Base-by-base conservation (phyloP, 2,888 invertebrate species). In the Flexamia atlantica region DNA sequence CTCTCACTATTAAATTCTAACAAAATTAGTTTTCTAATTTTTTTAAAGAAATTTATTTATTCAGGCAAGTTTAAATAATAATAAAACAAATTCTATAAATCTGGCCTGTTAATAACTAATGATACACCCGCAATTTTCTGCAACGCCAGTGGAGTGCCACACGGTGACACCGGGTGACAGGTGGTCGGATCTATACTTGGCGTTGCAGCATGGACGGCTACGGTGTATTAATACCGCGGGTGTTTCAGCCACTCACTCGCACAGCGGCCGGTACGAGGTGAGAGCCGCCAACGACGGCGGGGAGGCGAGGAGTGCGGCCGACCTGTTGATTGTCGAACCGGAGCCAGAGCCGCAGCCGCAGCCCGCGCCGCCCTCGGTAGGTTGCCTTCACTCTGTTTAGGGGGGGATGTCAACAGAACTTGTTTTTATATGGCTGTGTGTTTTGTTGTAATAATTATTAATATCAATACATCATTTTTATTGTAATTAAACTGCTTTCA, bases 251-350 rank as follows among this genome's bases (percentile, higher is more conserved):
- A 92, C 92, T 87, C 90, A 92, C 36, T 90, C 92, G 85, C 95
- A 97, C 90, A 93, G 94, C 83, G 97, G 96, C 79, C 94, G 95
- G 88, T 96, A 95, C 88, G 95, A 94, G 93, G 95, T 95, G 17
- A 92, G 92, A 86, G 96, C 95, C 12, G 92, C 92, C 0, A 96
- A 96, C 89, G 92, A 93, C 80, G 95, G 94, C 23, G 96, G 96
- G n/a, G 95, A 95, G 90, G 95, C 95, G n/a, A 94, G 94, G 89
- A 95, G 95, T 90, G 94, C 95, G 86, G 96, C 96, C 10, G 95
- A 96, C 88, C 94, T 96, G 87, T 93, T 94, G 84, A 94, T 96
- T 46, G 92, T 94, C 86, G 95, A 95, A 88, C 93, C 94, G 80
- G 72, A 30, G 20, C n/a, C n/a, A n/a, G n/a, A n/a, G n/a, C 36